Evolutionary conservation across 2,888 invertebrate species (phyloP), one percentile per base, ranked within the genome.

Genomic region (Cataglyphis livida): DNA sequence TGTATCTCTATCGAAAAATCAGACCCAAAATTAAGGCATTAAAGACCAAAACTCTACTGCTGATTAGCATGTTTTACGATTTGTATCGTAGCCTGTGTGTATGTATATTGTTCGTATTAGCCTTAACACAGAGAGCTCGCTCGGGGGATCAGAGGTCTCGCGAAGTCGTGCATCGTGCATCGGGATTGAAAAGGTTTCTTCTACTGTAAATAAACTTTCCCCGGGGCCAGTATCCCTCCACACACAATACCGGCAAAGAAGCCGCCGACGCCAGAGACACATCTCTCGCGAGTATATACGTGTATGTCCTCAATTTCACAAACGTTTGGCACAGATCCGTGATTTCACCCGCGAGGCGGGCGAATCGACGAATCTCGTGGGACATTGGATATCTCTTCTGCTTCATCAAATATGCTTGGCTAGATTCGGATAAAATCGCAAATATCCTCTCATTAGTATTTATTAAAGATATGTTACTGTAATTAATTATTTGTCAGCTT

Each of bases 291-390:
- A 61, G 62, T 78, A 70, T 75, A 71, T 86, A 82, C 79, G 82
- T 83, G 85, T 84, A 85, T 85, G 93, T 93, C 93, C 94, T 93
- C 93, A 93, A 94, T 94, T 94, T 93, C 93, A 93, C 93, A 91
- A 93, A 91, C 91, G 92, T 92, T 93, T 92, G 93, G 92, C 93
- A 93, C 92, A 93, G 92, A 93, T 93, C 91, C 91, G 87, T 89
- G 91, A 93, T 93, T 93, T 93, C 93, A 92, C 93, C 89, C 89
- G 71, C 51, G 51, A 51, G 51, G 73, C 82, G 85, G 59, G 62
- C 83, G 66, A 76, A 82, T 85, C 84, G 82, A 75, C 86, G 84
- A 82, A 89, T 89, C 82, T 85, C 71, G 41, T 74, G 66, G 73
- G 44, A 79, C 25, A 44, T 25, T 32, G 59, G 57, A 51, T 21